These are phyloP conservation scores for Bombus polaris DNA, from an alignment of 1,140 invertebrate genomes.

Conservation along the genomic window DNA sequence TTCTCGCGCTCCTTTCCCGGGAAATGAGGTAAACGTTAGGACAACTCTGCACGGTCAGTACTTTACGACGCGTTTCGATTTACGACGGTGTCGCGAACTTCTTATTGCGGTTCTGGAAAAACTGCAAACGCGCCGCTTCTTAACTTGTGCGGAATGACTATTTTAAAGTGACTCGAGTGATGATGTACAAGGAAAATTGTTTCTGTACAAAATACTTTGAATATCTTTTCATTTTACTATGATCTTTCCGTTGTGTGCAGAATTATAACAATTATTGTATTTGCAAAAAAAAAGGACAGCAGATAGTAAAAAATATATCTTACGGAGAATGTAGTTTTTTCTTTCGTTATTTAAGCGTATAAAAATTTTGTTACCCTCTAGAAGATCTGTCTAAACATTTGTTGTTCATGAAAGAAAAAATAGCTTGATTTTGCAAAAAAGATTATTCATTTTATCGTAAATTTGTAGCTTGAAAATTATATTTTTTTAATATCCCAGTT, in stretches of 20 bases:
- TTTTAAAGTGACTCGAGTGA: neutral
- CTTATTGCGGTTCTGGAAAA: slow-evolving; percentile 5
- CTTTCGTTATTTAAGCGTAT: neutral
- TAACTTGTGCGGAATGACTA: too few species aligned
- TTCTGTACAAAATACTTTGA: neutral
- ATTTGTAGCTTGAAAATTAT: too few species aligned
- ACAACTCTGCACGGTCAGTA: slow-evolving; percentile 30
- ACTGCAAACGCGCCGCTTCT: neutral
- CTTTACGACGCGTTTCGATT: slow-evolving; percentile 45
- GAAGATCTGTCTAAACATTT: too few species aligned
- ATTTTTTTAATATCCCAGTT: too few species aligned
- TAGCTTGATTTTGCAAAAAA: too few species aligned
- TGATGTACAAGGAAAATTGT: neutral
- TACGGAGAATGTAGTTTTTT: too few species aligned
- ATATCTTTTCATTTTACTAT: neutral
- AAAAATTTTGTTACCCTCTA: neutral
- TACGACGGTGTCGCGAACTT: neutral
- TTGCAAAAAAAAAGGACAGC: neutral
- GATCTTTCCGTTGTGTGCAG: too few species aligned
- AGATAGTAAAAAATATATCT: neutral
- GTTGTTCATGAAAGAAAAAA: too few species aligned
- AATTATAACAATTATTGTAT: neutral
- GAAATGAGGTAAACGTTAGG: slow-evolving; percentile 8
- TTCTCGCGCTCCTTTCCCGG: neutral
- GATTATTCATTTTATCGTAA: too few species aligned